A percentile compares a stretch with the other conserved stretches of the same genome.
Evolutionary conservation across 2,113 vertebrate genomes (phyloP).

Genomic region (Sinocyclocheilus grahami): DNA sequence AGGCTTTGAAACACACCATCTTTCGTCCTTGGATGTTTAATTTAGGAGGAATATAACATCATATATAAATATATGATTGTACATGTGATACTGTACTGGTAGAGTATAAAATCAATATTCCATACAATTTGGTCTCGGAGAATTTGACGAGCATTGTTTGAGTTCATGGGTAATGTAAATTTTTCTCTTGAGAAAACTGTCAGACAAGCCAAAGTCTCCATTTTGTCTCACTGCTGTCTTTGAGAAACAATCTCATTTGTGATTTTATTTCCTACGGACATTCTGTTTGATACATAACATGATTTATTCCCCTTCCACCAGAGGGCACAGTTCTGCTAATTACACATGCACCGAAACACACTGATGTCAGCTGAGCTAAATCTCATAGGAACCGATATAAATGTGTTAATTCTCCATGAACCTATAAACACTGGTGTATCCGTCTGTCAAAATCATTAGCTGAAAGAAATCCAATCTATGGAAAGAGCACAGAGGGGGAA

Average conservation of each 20-base stretch:
- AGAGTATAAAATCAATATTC: no score
- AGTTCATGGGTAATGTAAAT: neutral
- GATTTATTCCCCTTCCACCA: constrained; percentile 77
- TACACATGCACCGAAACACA: neutral
- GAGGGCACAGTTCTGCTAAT: constrained; percentile 66
- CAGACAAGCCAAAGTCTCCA: no score
- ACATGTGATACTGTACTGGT: no score
- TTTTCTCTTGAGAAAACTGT: no score
- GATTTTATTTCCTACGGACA: neutral
- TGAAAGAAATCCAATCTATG: neutral
- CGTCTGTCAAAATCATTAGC: constrained; percentile 3
- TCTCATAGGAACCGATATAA: neutral
- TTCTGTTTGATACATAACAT: constrained; percentile 35
- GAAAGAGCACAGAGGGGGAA: no score
- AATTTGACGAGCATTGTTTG: neutral
- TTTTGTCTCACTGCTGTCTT: neutral
- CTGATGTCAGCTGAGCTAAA: constrained; percentile 3
- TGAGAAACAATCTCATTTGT: constrained; percentile 5
- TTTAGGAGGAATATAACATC: neutral
- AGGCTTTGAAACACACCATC: constrained; percentile 18
- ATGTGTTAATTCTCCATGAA: constrained; percentile 5
- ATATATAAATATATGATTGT: no score
- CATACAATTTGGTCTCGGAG: neutral
- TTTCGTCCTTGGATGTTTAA: neutral
- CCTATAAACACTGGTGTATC: neutral